Conservation (phyloP, 2,797 vertebrate species). For the Acanthornis magna region DNA sequence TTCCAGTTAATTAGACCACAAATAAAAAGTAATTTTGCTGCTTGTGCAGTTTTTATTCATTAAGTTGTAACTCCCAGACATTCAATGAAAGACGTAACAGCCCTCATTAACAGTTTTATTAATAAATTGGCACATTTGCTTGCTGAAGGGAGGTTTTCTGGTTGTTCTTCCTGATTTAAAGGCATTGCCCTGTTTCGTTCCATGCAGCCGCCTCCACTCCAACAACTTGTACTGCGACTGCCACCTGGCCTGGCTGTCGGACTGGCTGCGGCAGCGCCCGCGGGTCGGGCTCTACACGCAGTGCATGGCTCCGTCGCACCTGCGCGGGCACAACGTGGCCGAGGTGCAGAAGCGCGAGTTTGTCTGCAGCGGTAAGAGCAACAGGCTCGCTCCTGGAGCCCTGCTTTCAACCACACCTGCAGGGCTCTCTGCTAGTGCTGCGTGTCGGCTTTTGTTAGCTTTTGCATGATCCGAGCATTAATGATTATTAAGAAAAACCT, state of each 20-base stretch:
- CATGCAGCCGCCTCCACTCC: slow-evolving; percentile 90
- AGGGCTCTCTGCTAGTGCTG: fast-evolving
- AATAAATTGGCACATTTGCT: neutral
- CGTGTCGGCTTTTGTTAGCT: fast-evolving
- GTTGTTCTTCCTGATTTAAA: neutral
- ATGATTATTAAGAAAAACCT: neutral
- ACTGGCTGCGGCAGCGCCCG: slow-evolving; percentile 95
- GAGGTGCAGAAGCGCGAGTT: slow-evolving; percentile 98
- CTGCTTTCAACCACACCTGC: neutral
- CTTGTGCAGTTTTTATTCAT: neutral
- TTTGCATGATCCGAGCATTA: neutral
- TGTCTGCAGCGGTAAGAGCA: slow-evolving; percentile 87
- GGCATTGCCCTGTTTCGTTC: neutral
- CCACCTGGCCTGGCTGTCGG: slow-evolving; percentile 95
- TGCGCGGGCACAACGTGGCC: slow-evolving; percentile 94
- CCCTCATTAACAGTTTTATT: neutral
- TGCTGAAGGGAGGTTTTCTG: neutral
- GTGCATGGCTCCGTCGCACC: slow-evolving; percentile 90
- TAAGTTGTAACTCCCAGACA: neutral
- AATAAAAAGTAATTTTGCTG: neutral
- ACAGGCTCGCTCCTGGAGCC: fast-evolving
- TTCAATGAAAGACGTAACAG: neutral
- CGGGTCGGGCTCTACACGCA: slow-evolving; percentile 96
- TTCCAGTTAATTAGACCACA: slow-evolving; percentile 7
- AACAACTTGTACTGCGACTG: slow-evolving; percentile 98